Conservation (phyloP, 2,797 vertebrate genomes). For the Buphagus erythrorhynchus region DNA sequence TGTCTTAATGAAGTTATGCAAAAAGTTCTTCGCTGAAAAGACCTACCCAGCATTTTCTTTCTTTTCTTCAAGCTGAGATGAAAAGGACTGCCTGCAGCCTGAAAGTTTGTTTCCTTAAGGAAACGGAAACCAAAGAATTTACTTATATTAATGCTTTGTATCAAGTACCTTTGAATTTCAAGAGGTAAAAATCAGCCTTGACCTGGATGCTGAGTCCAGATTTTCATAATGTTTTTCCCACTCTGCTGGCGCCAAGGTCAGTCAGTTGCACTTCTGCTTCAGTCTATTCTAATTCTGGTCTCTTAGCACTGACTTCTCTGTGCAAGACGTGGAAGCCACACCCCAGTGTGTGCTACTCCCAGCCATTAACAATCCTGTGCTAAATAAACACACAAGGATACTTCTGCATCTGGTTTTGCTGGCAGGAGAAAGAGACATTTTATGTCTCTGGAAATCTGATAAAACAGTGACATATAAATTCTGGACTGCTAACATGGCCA, state of each 20-base stretch:
- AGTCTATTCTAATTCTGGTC: slow-evolving; percentile 26
- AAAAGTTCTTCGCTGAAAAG: neutral
- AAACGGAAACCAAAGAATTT: neutral
- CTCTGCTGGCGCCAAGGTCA: neutral
- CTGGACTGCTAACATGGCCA: neutral
- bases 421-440: slow-evolving; percentile 55
- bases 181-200: neutral
- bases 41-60: neutral
- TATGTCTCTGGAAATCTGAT: slow-evolving; percentile 67
- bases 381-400: slow-evolving; percentile 56
- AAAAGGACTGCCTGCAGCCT: slow-evolving; percentile 38
- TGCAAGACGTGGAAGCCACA: slow-evolving; percentile 44
- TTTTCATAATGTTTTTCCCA: neutral
- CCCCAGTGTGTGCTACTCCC: slow-evolving; percentile 38
- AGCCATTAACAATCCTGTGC: slow-evolving; percentile 31
- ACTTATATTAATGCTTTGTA: neutral
- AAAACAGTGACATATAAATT: slow-evolving; percentile 51
- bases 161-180: slow-evolving; percentile 14
- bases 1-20: neutral
- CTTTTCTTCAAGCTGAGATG: slow-evolving; percentile 15
- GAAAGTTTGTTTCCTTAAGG: slow-evolving; percentile 41
- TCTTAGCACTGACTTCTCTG: neutral
- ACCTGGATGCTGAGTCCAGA: neutral
- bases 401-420: slow-evolving; percentile 64
- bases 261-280: neutral